Conservation (phyloP, 2,113 vertebrate genomes). For the Pelodiscus sinensis region DNA sequence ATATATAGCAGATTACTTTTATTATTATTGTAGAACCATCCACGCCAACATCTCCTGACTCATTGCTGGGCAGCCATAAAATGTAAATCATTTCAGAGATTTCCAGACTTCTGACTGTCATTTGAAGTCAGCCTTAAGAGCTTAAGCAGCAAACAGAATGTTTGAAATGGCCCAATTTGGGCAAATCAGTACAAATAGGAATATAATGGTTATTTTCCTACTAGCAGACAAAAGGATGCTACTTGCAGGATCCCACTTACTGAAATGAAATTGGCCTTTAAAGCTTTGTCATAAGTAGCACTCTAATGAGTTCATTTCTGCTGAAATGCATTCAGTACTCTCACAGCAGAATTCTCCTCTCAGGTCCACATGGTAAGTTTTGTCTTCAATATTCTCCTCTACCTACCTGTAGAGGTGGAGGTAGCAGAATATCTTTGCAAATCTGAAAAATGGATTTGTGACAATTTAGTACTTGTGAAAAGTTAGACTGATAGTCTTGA, state of each 20-base stretch:
- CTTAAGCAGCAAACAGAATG: constrained; percentile 5
- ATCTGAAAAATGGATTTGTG: constrained; percentile 35
- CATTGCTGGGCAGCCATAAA: constrained; percentile 38
- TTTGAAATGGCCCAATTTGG: constrained; percentile 58
- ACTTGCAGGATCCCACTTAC: constrained; percentile 2
- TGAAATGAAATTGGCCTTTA: constrained; percentile 71
- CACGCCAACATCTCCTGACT: neutral
- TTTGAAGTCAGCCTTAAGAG: constrained; percentile 26
- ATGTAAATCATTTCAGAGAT: constrained; percentile 32
- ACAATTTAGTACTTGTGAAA: constrained; percentile 53
- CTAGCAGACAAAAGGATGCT: constrained; percentile 53
- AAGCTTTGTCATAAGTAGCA: constrained; percentile 59
- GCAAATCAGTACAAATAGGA: constrained; percentile 59
- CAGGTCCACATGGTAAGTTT: constrained; percentile 42
- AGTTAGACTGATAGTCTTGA: constrained; percentile 42
- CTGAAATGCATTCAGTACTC: constrained; percentile 67
- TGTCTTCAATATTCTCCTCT: constrained; percentile 46
- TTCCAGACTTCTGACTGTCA: constrained; percentile 54
- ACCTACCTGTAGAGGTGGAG: constrained; percentile 20
- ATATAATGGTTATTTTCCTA: constrained; percentile 57
- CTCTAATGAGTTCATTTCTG: constrained; percentile 69
- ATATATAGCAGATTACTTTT: neutral
- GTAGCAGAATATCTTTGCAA: constrained; percentile 61
- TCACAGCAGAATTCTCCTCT: constrained; percentile 65
- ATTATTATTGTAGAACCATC: neutral